Evolutionary conservation across 2,113 vertebrate genomes (phyloP).

Genomic region (Microtus oregoni): DNA sequence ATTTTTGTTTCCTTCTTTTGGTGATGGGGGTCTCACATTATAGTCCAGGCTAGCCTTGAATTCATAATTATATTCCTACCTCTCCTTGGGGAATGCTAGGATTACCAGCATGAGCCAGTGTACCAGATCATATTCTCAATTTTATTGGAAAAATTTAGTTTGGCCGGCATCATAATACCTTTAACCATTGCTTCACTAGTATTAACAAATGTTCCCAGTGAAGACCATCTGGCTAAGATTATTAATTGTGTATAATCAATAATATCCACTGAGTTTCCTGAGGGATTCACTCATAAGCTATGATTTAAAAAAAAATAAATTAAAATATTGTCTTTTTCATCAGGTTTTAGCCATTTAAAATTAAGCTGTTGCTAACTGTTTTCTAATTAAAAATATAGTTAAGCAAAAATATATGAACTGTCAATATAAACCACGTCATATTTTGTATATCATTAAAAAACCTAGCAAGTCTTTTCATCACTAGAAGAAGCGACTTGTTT

Average conservation of each 20-base stretch:
- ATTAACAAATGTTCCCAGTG: background rate
- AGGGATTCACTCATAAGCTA: background rate
- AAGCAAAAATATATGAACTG: background rate
- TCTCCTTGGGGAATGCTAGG: background rate
- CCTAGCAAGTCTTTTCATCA: background rate
- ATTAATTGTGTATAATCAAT: background rate
- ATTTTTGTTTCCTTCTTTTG: background rate
- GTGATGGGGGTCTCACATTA: background rate
- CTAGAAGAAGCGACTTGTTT: conserved; percentile 19
- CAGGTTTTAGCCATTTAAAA: background rate
- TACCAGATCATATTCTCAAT: background rate
- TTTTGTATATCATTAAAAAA: background rate
- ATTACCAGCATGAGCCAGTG: background rate
- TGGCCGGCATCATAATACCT: background rate
- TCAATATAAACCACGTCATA: background rate
- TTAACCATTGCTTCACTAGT: background rate
- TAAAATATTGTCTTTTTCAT: background rate
- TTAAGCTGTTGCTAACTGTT: background rate
- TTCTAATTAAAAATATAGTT: background rate
- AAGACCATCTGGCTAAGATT: background rate
- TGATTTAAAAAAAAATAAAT: background rate
- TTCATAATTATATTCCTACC: background rate
- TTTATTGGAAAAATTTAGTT: background rate
- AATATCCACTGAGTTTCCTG: background rate
- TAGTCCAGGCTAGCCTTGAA: background rate